Percentiles rank a stretch among this genome's conserved stretches.
phyloP scores from a whole-genome alignment of 37 sponge, comb jelly and placozoan genomes.

The Aplysina aerophoba region DNA sequence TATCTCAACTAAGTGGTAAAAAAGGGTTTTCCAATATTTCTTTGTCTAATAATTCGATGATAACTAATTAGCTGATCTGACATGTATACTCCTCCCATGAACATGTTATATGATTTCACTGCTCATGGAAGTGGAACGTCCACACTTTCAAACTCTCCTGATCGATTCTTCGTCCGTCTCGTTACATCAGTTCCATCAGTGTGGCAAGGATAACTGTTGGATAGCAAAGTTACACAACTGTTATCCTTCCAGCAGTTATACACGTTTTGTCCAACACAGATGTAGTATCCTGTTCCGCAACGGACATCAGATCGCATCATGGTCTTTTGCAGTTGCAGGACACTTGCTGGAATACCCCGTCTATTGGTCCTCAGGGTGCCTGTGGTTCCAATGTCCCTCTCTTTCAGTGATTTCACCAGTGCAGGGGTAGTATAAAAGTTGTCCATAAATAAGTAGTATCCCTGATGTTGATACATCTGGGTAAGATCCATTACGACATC shows the following conservation, averaged over 20 bases:
- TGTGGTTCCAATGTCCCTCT: background rate
- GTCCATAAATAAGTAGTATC: background rate
- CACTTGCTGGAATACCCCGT: background rate
- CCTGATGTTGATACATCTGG: constrained; percentile 11
- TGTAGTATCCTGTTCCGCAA: constrained; percentile 15
- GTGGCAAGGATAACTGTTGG: constrained; percentile 2
- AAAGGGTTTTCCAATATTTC: constrained; percentile 37
- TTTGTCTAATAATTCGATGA: constrained; percentile 11
- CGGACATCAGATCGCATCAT: background rate
- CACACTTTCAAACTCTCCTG: background rate
- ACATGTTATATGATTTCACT: background rate
- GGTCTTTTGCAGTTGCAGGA: background rate
- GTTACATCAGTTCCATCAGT: background rate
- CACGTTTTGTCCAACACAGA: background rate
- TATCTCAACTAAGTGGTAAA: constrained; percentile 33
- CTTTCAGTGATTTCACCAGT: background rate
- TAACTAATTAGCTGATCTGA: constrained; percentile 24
- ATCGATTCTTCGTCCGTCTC: background rate
- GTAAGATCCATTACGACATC: constrained; percentile 10
- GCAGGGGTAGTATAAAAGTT: constrained; percentile 33
- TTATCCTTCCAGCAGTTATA: constrained; percentile 35
- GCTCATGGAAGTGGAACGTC: constrained; percentile 20
- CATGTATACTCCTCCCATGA: constrained; percentile 42
- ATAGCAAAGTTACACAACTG: constrained; percentile 5
- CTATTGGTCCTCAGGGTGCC: constrained; percentile 12